Percentiles rank a stretch among this genome's conserved stretches.
Conservation (phyloP, 2,888 invertebrate species). For the Euplagia quadripunctaria region DNA sequence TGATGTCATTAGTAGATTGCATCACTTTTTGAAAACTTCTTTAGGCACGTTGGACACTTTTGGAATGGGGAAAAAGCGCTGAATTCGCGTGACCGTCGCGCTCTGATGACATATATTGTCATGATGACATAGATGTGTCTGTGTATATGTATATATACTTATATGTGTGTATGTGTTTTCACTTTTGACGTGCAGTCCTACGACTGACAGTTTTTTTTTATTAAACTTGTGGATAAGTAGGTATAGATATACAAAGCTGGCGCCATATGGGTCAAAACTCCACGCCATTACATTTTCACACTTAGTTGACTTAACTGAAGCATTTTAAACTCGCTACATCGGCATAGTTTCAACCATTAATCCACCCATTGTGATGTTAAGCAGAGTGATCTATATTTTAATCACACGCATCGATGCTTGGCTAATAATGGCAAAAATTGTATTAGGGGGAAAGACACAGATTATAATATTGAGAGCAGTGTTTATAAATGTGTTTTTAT, state of each 20-base stretch:
- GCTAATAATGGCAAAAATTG: constrained; percentile 81
- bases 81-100: too few species aligned
- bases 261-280: constrained; percentile 35
- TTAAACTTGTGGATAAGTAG: too few species aligned
- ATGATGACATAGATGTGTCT: too few species aligned
- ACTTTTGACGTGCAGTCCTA: too few species aligned
- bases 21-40: too few species aligned
- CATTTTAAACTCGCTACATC: constrained; percentile 37
- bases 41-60: too few species aligned
- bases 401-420: constrained; percentile 75
- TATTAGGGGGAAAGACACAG: constrained; percentile 51
- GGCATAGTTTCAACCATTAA: constrained; percentile 56
- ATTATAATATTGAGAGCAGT: constrained; percentile 14
- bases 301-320: constrained; percentile 36
- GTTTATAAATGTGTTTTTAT: constrained; percentile 12
- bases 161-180: too few species aligned
- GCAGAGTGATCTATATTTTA: constrained; percentile 79
- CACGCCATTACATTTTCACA: constrained; percentile 36
- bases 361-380: constrained; percentile 75
- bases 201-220: too few species aligned
- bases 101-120: too few species aligned
- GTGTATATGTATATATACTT: too few species aligned
- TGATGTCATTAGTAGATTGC: too few species aligned
- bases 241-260: neutral
- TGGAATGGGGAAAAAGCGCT: too few species aligned